These are phyloP conservation scores for Sphaeramia orbicularis DNA, from an alignment of 2,797 vertebrate species.

Conservation along the genomic window DNA sequence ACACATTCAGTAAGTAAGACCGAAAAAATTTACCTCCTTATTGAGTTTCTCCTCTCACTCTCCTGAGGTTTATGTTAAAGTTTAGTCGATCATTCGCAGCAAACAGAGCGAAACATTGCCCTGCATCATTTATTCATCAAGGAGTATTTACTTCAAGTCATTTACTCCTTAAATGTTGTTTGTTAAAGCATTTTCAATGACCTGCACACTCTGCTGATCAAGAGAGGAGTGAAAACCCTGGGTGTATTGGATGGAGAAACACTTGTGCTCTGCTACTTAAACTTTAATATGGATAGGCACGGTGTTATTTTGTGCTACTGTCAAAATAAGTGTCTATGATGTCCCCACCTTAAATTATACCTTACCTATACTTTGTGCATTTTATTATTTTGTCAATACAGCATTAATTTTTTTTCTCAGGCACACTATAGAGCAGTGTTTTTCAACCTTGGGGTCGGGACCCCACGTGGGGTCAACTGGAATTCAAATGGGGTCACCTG, in stretches of 20 bases:
- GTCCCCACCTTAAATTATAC: neutral
- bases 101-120: conserved; percentile 14
- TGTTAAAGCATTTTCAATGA: conserved; percentile 30
- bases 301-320: too few relatives aligned
- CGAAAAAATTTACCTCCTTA: neutral
- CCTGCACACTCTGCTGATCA: conserved; percentile 26
- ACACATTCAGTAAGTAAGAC: neutral
- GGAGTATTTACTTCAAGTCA: conserved; percentile 32
- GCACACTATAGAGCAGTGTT: too few relatives aligned
- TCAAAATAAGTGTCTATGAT: too few relatives aligned
- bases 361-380: too few relatives aligned
- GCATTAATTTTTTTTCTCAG: too few relatives aligned
- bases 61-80: conserved; percentile 2
- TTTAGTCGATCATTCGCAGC: conserved; percentile 15
- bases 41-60: conserved; percentile 4
- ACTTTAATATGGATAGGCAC: conserved; percentile 5
- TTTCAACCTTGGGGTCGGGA: too few relatives aligned
- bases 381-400: too few relatives aligned
- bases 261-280: neutral
- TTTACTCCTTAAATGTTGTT: conserved; percentile 39
- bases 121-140: conserved; percentile 37
- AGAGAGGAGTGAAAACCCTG: neutral
- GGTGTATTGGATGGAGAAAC: neutral
- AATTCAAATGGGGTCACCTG: too few relatives aligned
- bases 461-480: too few relatives aligned